Evolutionary conservation across 2,113 vertebrate genomes (phyloP), one percentile per base, ranked within the genome.

Genomic region (Andinoacara biseriatus): DNA sequence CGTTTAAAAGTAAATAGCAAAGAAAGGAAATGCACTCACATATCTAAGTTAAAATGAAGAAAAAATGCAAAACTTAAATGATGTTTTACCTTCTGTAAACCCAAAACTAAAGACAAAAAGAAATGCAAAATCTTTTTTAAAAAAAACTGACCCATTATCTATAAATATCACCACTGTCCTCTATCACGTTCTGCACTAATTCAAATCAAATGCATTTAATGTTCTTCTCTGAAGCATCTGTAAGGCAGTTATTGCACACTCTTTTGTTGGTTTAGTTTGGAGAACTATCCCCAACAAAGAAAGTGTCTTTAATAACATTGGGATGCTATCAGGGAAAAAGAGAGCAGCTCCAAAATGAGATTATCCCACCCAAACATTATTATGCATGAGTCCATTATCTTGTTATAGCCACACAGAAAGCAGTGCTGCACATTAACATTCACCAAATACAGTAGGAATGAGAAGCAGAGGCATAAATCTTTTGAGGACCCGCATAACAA

Each of bases 301-400:
- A 62, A 38, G 46, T 29, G 2, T 59, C 59, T 81, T 90, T 87
- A 78, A 87, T 49, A 74, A 82, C 35, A 87, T 90, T 79, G 76
- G 89, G 86, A 89, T 87, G 82, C 60, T 81, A 89, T 91, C 87
- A 58, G 61, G 22, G 57, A n/a, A 1, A 35, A 31, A 35, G 11
- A 26, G 57, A 61, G 52, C 69, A 46, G 84, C 59, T 79, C 59
- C 52, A 61, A 67, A 92, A 94, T 87, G 35, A 79, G 89, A 93
- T 92, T 89, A 93, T 87, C 78, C 49, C 60, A 72, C 40, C 67
- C 8, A 54, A 91, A 85, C 84, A 89, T 87, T 84, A 90, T 91
- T 85, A 88, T 87, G 88, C 84, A 87, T 63, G 82, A 89, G 72
- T 89, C 88, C 69, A 89, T 93, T 86, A 92, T 92, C 84, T 87